Evolutionary conservation across 2,797 vertebrate genomes (phyloP).

Genomic region (Borostomias antarcticus): DNA sequence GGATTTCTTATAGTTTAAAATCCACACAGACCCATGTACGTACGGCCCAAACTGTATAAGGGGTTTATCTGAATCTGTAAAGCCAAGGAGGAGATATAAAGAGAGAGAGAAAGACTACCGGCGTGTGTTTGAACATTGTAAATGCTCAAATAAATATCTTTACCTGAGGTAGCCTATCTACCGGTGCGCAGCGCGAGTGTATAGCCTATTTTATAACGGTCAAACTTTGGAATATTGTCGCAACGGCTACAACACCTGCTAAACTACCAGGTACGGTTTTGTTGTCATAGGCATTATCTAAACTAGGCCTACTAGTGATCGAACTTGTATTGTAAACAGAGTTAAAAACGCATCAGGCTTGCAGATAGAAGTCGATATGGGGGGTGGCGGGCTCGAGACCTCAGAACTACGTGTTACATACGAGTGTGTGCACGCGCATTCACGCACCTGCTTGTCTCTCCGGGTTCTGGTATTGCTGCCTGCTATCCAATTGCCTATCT

Average conservation of each 20-base stretch:
- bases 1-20: conserved; percentile 85
- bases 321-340: background rate
- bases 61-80: conserved; percentile 78
- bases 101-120: conserved; percentile 69
- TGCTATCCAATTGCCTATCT: no score
- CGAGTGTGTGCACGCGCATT: conserved; percentile 40
- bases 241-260: conserved; percentile 39
- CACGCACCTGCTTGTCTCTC: conserved; percentile 18
- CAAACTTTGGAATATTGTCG: conserved; percentile 40
- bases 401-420: conserved; percentile 18
- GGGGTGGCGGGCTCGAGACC: conserved; percentile 28
- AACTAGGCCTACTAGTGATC: background rate
- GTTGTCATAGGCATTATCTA: background rate
- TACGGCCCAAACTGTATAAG: conserved; percentile 79
- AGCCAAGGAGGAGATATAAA: conserved; percentile 80
- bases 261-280: conserved; percentile 52
- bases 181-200: conserved; percentile 17
- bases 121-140: conserved; percentile 63
- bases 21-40: conserved; percentile 72
- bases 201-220: background rate
- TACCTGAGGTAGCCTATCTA: conserved; percentile 52
- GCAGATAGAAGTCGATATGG: background rate
- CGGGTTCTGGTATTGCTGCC: background rate
- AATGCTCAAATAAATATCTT: conserved; percentile 58
- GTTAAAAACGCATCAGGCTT: background rate